These are phyloP conservation scores for Ophthalmolycus amberensis DNA, from an alignment of 2,113 vertebrate species.

Conservation along the genomic window DNA sequence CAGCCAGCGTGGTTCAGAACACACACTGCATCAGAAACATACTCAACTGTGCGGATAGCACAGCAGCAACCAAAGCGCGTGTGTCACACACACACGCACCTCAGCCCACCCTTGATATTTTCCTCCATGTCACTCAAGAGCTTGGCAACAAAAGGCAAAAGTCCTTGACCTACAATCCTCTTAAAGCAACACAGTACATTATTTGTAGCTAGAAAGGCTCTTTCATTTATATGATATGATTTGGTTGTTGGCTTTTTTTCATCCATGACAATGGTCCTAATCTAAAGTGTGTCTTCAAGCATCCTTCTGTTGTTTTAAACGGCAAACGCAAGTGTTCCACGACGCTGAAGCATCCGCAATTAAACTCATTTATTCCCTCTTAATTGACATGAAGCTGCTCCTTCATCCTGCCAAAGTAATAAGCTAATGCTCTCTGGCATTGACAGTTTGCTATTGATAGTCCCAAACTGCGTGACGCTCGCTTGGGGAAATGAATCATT, in stretches of 20 bases:
- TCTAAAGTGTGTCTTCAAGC: constrained; percentile 17
- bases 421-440: constrained; percentile 70
- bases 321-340: constrained; percentile 47
- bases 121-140: constrained; percentile 38
- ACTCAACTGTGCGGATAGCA: constrained; percentile 2
- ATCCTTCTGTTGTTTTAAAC: constrained; percentile 30
- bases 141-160: constrained; percentile 33
- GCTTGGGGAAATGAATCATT: constrained; percentile 54
- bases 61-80: too few relatives aligned
- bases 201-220: neutral
- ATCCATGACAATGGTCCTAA: neutral
- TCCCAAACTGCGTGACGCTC: constrained; percentile 42
- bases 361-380: constrained; percentile 56
- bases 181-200: constrained; percentile 6
- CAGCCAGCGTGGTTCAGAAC: constrained; percentile 25
- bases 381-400: constrained; percentile 60
- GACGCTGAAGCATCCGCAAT: constrained; percentile 46
- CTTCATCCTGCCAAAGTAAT: constrained; percentile 71
- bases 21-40: constrained; percentile 13
- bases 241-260: neutral
- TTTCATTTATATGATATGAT: neutral
- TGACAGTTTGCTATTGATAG: constrained; percentile 60
- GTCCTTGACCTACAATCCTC: constrained; percentile 58
- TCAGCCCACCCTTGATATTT: constrained; percentile 60
- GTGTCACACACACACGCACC: neutral